Evolutionary conservation across 2,797 vertebrate genomes (phyloP).

Genomic region (Platalea minor): DNA sequence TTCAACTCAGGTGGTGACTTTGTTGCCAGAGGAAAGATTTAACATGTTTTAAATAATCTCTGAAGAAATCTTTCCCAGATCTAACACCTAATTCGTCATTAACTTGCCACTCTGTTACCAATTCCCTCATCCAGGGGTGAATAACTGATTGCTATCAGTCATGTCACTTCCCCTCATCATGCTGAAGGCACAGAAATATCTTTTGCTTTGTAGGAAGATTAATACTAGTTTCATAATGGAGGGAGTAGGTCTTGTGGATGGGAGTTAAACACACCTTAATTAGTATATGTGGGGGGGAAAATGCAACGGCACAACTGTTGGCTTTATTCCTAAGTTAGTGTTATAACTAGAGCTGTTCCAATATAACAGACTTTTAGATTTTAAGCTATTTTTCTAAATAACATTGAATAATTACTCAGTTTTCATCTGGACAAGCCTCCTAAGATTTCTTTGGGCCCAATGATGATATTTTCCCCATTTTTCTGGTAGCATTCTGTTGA

Average conservation of each 20-base stretch:
- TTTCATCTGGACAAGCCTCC: not conserved
- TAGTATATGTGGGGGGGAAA: not conserved
- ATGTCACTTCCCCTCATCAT: not conserved
- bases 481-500: not conserved
- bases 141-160: conserved; percentile 11
- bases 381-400: not conserved
- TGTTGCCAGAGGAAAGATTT: conserved; percentile 6
- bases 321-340: not conserved
- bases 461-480: not conserved
- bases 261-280: not conserved
- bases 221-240: not conserved
- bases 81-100: not conserved
- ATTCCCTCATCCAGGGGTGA: not conserved
- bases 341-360: not conserved
- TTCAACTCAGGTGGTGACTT: not conserved
- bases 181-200: not conserved
- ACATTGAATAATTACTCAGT: not conserved
- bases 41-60: not conserved
- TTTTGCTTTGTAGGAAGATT: not conserved
- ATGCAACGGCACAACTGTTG: not conserved
- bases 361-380: not conserved
- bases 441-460: not conserved
- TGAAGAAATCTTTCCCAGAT: not conserved
- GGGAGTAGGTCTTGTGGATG: not conserved
- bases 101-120: not conserved